These are phyloP conservation scores for Glaucomys volans DNA, from an alignment of 2,113 vertebrate species.

Conservation along the genomic window DNA sequence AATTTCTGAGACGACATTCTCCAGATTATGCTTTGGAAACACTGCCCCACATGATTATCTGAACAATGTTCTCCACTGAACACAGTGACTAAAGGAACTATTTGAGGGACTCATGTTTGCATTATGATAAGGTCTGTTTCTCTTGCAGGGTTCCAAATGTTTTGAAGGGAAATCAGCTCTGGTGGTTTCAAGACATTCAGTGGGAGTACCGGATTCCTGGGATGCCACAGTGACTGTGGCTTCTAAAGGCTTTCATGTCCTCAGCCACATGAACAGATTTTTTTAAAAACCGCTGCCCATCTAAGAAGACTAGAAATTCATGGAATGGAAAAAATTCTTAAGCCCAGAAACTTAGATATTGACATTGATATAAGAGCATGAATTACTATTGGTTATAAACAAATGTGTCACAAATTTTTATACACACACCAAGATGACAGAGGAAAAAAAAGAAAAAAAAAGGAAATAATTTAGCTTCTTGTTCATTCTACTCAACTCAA, in stretches of 20 bases:
- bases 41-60: not conserved
- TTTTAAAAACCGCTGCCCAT: not conserved
- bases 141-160: not conserved
- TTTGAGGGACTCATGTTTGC: not conserved
- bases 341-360: not conserved
- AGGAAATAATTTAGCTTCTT: not conserved
- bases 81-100: not conserved
- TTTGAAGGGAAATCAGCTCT: not conserved
- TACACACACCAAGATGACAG: not conserved
- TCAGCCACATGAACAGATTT: not conserved
- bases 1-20: not conserved
- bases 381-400: not conserved
- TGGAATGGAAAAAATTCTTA: not conserved
- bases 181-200: not conserved
- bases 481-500: not conserved
- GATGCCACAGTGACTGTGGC: too few species aligned
- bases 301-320: not conserved
- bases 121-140: not conserved
- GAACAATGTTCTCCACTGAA: not conserved
- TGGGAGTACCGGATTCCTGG: not conserved
- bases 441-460: conserved; percentile 1
- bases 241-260: not conserved
- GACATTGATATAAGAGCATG: not conserved
- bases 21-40: not conserved
- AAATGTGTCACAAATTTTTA: not conserved